Percentiles rank a stretch among this genome's conserved stretches.
Evolutionary conservation across 2,888 invertebrate species (phyloP).

Genomic region (Ophion ellenae): DNA sequence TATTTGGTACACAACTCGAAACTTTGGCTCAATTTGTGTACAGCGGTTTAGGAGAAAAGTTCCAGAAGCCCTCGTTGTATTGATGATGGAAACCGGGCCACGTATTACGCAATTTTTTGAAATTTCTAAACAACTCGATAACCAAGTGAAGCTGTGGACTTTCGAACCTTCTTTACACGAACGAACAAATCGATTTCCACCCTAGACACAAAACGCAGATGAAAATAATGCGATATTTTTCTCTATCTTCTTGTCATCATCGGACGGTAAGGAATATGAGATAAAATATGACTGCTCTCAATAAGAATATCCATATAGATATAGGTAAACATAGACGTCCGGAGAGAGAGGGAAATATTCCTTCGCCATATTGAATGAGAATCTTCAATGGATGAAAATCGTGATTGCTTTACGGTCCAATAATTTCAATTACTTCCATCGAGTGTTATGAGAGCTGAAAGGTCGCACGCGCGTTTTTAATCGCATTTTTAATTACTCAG

Average conservation of each 20-base stretch:
- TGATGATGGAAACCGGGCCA: no score
- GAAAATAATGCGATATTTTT: neutral
- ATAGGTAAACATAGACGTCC: neutral
- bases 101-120: no score
- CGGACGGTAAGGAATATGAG: neutral
- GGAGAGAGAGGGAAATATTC: neutral
- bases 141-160: no score
- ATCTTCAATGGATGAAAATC: constrained; percentile 68
- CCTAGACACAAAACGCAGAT: no score
- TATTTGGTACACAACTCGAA: no score
- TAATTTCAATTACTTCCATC: constrained; percentile 71
- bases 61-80: no score
- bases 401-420: constrained; percentile 69
- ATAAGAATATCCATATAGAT: neutral
- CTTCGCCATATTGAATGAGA: constrained; percentile 65
- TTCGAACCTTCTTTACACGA: no score
- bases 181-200: no score
- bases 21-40: no score
- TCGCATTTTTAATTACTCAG: constrained; percentile 51
- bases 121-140: no score
- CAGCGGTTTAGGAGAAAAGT: no score
- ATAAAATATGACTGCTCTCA: neutral
- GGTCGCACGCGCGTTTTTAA: constrained; percentile 36
- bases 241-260: neutral
- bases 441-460: constrained; percentile 65